Base-by-base conservation (phyloP, 1,140 invertebrate species). In the Calliphora vicina region DNA sequence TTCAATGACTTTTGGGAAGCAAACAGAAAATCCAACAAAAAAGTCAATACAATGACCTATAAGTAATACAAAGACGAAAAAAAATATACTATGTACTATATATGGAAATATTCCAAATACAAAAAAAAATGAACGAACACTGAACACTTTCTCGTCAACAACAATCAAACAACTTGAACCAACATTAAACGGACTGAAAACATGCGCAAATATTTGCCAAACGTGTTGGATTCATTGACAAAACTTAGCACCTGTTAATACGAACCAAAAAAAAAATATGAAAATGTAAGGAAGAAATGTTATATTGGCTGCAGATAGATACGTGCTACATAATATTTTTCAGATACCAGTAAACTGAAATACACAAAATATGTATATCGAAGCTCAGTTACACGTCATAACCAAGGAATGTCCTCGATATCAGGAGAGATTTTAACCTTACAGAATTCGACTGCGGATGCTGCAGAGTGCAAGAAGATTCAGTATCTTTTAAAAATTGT, bases 151-250 rank as follows among this genome's bases (percentile, higher is more conserved):
- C 74, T 43, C 74, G n/a, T 78, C 74, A 25, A 67, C 9, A 23
- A 67, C n/a, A 57, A 57, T 57, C 50, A 57, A 57, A n/a, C 50
- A 17, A 67, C 61, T 67, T 67, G 61, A 25, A 23, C 50, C 61
- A 25, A 23, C 23, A 25, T 67, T 67, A 23, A 67, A 6, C 61
- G 20, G 61, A 67, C n/a, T 43, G n/a, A 78, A 67, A 78, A 78
- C 74, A 43, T 78, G 42, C 8, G 27, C 35, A 78, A 78, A 78
- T 78, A 78, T 78, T 78, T 78, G 23, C 23, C 35, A 43, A 78
- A 78, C 74, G 74, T 78, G 74, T 78, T 23, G 20, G 74, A 78
- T 78, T 43, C 74, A 78, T 23, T 23, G 74, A 78, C 20, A 45
- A 25, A 45, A 26, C n/a, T 43, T 78, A 20, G 9, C 74, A 78